Percentiles rank a stretch among this genome's conserved stretches.
Evolutionary conservation across 1,140 invertebrate genomes (phyloP).

Genomic region (Nomia melanderi): DNA sequence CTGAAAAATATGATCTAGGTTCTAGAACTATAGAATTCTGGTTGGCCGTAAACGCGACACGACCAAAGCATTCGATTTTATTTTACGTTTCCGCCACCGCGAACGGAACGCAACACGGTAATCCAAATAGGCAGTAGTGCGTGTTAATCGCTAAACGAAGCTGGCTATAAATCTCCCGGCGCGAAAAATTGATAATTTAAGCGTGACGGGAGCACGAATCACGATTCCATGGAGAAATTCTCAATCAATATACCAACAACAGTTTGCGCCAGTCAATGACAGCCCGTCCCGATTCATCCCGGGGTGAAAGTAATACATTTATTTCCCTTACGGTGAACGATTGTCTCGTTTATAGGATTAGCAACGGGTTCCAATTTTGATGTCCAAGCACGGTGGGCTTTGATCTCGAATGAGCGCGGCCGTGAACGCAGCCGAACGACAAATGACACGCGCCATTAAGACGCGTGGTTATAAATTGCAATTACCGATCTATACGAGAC

Average conservation of each 20-base stretch:
- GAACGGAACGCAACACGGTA: not conserved
- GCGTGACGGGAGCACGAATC: not conserved
- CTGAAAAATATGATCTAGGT: too few relatives aligned
- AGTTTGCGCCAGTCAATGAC: conserved; percentile 23
- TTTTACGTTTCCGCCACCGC: too few relatives aligned
- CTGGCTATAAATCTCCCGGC: not conserved
- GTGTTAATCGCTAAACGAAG: not conserved
- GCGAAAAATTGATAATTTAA: not conserved
- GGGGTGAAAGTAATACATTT: conserved; percentile 48
- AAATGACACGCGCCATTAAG: conserved; percentile 59
- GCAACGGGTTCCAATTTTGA: conserved; percentile 39
- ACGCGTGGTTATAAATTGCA: conserved; percentile 64
- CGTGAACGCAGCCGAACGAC: conserved; percentile 28
- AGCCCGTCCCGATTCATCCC: conserved; percentile 5
- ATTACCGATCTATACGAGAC: conserved; percentile 57
- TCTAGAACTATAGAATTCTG: too few relatives aligned
- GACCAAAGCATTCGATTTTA: too few relatives aligned
- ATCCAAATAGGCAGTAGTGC: not conserved
- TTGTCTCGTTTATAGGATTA: conserved; percentile 60
- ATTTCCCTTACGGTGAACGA: conserved; percentile 18
- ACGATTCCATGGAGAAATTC: not conserved
- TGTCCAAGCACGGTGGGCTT: conserved; percentile 34
- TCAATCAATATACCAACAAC: conserved; percentile 36
- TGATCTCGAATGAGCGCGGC: conserved; percentile 44
- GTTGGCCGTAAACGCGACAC: too few relatives aligned